Evolutionary conservation across 2,797 vertebrate genomes (phyloP).

Genomic region (Sus cebifrons): DNA sequence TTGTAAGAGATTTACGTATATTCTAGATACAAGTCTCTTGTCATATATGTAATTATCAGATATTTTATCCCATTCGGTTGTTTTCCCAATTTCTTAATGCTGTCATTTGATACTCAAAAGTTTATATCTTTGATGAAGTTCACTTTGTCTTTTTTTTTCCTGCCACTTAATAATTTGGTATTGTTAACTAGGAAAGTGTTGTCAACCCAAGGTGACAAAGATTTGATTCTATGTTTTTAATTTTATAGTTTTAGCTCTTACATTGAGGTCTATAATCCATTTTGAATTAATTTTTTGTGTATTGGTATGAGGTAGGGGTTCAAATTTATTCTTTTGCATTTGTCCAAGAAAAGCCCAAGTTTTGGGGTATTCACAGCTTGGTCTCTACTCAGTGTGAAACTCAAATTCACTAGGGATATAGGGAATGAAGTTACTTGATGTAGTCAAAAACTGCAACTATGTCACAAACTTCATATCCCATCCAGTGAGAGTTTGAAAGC

Average conservation of each 20-base stretch:
- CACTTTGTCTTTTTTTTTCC: conserved; percentile 13
- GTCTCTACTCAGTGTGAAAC: conserved; percentile 10
- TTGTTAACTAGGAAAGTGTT: neutral
- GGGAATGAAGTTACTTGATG: conserved; percentile 56
- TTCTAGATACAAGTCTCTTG: neutral
- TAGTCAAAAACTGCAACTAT: conserved; percentile 53
- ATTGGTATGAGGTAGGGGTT: neutral
- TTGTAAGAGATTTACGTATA: neutral
- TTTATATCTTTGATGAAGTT: neutral
- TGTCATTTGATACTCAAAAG: neutral
- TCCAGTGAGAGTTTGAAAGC: neutral
- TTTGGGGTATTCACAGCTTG: neutral
- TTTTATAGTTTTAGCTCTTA: conserved; percentile 20
- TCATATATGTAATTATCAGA: neutral
- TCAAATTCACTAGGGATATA: conserved; percentile 58
- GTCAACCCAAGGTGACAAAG: neutral
- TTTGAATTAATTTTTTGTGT: conserved; percentile 36
- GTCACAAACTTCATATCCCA: neutral
- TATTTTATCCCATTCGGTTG: neutral
- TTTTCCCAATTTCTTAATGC: neutral
- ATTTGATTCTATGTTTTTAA: neutral
- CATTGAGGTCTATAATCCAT: neutral
- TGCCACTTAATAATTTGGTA: neutral
- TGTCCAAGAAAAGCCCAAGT: neutral
- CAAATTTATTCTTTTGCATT: neutral